Percentiles rank a stretch among this genome's conserved stretches.
phyloP scores from a whole-genome alignment of 2,797 vertebrate genomes.

The Meda fulgida region DNA sequence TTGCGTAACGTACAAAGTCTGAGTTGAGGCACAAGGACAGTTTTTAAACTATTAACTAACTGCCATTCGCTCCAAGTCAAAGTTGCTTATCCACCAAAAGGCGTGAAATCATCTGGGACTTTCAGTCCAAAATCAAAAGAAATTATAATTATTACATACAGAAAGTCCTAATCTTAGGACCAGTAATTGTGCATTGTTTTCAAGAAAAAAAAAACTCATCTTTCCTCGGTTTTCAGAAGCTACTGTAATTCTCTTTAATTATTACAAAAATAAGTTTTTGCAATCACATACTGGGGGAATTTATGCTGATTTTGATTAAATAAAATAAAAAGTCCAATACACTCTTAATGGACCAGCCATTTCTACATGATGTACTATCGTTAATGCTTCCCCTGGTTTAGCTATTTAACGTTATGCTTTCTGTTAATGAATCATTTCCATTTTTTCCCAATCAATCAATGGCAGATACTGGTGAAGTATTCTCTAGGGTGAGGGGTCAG shows the following conservation, averaged over 20 bases:
- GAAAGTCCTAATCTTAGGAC: neutral
- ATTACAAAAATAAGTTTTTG: neutral
- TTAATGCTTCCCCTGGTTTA: neutral
- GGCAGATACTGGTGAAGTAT: neutral
- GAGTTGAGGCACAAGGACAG: neutral
- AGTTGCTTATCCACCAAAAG: neutral
- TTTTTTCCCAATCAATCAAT: conserved; percentile 1
- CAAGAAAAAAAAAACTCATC: too few species aligned
- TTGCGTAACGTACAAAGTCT: neutral
- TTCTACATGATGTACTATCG: neutral
- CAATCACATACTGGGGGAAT: too few species aligned
- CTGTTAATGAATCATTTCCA: neutral
- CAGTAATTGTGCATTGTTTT: neutral
- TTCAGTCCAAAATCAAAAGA: neutral
- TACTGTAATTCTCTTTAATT: neutral
- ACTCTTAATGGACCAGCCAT: neutral
- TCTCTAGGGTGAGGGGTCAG: neutral
- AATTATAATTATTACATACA: neutral
- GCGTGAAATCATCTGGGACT: neutral
- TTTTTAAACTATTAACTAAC: neutral
- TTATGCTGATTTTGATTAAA: too few species aligned
- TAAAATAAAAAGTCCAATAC: neutral
- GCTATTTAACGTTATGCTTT: neutral
- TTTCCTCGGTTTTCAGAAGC: too few species aligned
- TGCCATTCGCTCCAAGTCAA: neutral